Conservation (phyloP, 2,888 invertebrate species). For the Drosophila anceps region DNA sequence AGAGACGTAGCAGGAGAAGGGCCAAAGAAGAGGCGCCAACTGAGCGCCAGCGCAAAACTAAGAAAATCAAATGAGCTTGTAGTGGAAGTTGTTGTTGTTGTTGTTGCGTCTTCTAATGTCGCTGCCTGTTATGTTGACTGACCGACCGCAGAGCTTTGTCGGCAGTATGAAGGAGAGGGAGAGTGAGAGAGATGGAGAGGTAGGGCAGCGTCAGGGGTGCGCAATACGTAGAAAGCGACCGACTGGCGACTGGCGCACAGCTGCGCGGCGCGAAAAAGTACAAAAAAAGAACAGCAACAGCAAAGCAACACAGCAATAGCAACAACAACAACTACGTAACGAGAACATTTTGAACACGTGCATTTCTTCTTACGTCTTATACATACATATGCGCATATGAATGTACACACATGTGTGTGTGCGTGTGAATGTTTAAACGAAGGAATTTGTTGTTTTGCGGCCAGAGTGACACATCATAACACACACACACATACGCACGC, state of each 20-base stretch:
- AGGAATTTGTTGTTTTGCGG: slow-evolving; percentile 68
- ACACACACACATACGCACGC: slow-evolving; percentile 20
- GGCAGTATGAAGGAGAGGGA: slow-evolving; percentile 4
- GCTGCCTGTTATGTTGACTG: slow-evolving; percentile 65
- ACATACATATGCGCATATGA: slow-evolving; percentile 17
- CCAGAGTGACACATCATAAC: slow-evolving; percentile 69
- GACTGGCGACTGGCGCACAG: slow-evolving; percentile 79
- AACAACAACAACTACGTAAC: slow-evolving; percentile 58
- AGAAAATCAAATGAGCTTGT: slow-evolving; percentile 52
- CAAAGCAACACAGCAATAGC: slow-evolving; percentile 46
- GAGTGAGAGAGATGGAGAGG: slow-evolving; percentile 9
- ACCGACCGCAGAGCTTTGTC: slow-evolving; percentile 55
- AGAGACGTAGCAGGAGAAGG: slow-evolving; percentile 8
- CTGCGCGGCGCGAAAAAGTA: slow-evolving; percentile 72
- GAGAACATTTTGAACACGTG: slow-evolving; percentile 79
- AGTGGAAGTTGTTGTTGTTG: slow-evolving; percentile 14
- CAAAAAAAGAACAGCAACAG: slow-evolving; percentile 59
- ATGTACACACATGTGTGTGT: slow-evolving; percentile 15
- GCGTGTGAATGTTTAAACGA: slow-evolving; percentile 49
- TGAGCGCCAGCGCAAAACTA: slow-evolving; percentile 54
- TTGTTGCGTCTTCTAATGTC: slow-evolving; percentile 52
- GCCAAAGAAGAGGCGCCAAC: slow-evolving; percentile 56
- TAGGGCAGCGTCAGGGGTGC: slow-evolving; percentile 17
- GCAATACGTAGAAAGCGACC: slow-evolving; percentile 72
- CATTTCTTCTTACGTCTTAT: slow-evolving; percentile 70